phyloP scores from a whole-genome alignment of 2,113 vertebrate genomes.

The Pagrus major region DNA sequence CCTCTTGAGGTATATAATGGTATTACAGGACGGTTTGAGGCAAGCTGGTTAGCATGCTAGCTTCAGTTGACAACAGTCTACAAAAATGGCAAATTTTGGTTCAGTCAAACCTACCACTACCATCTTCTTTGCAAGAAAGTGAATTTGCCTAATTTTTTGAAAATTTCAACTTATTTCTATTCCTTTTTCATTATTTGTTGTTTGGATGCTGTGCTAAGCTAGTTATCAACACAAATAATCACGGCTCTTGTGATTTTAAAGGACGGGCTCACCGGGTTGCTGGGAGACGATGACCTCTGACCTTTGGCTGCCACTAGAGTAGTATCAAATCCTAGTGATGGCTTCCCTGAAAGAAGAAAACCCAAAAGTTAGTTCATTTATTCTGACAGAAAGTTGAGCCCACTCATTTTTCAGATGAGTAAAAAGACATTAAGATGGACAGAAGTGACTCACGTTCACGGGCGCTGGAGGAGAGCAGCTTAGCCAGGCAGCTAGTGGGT shows the following conservation, averaged over 20 bases:
- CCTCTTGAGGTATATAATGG: no score
- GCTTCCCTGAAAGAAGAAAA: constrained; percentile 77
- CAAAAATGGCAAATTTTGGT: no score
- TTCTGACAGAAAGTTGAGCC: background rate
- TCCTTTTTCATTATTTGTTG: no score
- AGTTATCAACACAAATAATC: background rate
- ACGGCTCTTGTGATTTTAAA: background rate
- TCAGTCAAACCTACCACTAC: no score
- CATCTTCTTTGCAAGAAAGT: no score
- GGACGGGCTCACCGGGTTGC: constrained; percentile 71
- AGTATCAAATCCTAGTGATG: constrained; percentile 71
- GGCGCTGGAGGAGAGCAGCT: constrained; percentile 87
- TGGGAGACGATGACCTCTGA: constrained; percentile 75
- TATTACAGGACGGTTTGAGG: no score
- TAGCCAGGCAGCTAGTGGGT: constrained; percentile 85
- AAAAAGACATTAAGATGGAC: background rate
- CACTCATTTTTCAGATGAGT: background rate
- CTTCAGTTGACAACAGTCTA: no score
- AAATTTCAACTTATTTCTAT: no score
- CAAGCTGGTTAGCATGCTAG: no score
- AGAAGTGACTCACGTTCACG: constrained; percentile 73
- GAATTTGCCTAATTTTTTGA: background rate
- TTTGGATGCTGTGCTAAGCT: background rate
- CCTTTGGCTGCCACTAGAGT: constrained; percentile 63
- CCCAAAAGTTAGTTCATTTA: background rate